Evolutionary conservation across 2,888 invertebrate genomes (phyloP).

Genomic region (Drosophila glabriapex): DNA sequence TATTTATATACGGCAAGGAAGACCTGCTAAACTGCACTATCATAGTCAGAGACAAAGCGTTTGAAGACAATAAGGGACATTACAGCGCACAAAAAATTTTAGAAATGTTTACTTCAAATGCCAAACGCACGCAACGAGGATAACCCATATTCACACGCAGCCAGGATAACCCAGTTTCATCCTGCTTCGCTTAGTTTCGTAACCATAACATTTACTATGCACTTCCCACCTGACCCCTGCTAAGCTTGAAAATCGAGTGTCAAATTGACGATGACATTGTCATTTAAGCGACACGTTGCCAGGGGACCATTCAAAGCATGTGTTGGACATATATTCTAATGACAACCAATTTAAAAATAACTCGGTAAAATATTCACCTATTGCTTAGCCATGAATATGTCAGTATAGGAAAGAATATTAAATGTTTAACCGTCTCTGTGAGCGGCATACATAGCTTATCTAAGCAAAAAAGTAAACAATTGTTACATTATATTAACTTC

Average conservation of each 20-base stretch:
- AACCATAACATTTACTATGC: constrained; percentile 40
- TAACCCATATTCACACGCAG: not conserved
- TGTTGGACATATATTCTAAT: constrained; percentile 18
- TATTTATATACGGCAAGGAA: not conserved
- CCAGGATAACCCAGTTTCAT: constrained; percentile 7
- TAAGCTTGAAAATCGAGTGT: constrained; percentile 20
- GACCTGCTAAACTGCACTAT: constrained; percentile 13
- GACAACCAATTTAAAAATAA: not conserved
- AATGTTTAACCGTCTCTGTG: not conserved
- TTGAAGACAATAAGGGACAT: constrained; percentile 56
- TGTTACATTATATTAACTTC: not conserved
- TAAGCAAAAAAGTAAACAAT: not conserved
- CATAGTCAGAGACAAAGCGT: constrained; percentile 14
- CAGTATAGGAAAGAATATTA: not conserved
- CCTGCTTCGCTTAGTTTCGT: constrained; percentile 7
- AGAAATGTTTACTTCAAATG: constrained; percentile 45
- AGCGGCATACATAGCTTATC: accelerated
- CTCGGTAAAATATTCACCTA: not conserved
- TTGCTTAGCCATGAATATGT: not conserved
- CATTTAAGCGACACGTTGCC: constrained; percentile 16
- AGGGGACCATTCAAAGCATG: not conserved
- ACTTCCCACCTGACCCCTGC: constrained; percentile 51
- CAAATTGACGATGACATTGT: constrained; percentile 57
- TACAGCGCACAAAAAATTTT: constrained; percentile 42
- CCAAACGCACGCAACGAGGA: constrained; percentile 7